A percentile compares a stretch with the other conserved stretches of the same genome.
Conservation (phyloP, 1,140 invertebrate species). For the Cotesia typhae region DNA sequence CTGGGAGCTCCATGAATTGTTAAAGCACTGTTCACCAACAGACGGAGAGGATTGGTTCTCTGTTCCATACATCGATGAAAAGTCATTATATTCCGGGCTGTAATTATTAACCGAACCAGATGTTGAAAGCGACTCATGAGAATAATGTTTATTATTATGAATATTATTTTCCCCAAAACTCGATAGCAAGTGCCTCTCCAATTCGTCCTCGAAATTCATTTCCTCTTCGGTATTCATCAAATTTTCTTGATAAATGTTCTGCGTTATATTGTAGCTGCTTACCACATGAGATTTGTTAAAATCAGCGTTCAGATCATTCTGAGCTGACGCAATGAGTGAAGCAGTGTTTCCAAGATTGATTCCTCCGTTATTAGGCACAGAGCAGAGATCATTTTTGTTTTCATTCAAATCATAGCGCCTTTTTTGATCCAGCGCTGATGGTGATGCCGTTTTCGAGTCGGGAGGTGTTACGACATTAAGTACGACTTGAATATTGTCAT, state of each 20-base stretch:
- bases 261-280: constrained; percentile 16
- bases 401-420: not conserved
- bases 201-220: constrained; percentile 27
- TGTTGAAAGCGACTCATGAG: not conserved
- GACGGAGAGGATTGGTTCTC: constrained; percentile 22
- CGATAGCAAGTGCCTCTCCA: constrained; percentile 21
- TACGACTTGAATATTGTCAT: constrained; percentile 42
- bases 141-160: not conserved
- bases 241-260: constrained; percentile 24
- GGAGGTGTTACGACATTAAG: constrained; percentile 16
- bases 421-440: not conserved
- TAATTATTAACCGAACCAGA: not conserved
- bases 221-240: constrained; percentile 13
- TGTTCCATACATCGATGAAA: not conserved
- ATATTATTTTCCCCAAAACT: constrained; percentile 10
- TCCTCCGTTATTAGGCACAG: not conserved
- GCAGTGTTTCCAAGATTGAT: constrained; percentile 33
- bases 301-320: constrained; percentile 36
- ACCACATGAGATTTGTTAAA: constrained; percentile 19
- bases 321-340: constrained; percentile 33
- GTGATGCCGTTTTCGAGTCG: not conserved
- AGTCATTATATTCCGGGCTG: constrained; percentile 9
- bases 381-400: constrained; percentile 11
- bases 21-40: not conserved
- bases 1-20: constrained; percentile 7